phyloP scores from a whole-genome alignment of 1,140 invertebrate species.

The Dendroctonus ponderosae region DNA sequence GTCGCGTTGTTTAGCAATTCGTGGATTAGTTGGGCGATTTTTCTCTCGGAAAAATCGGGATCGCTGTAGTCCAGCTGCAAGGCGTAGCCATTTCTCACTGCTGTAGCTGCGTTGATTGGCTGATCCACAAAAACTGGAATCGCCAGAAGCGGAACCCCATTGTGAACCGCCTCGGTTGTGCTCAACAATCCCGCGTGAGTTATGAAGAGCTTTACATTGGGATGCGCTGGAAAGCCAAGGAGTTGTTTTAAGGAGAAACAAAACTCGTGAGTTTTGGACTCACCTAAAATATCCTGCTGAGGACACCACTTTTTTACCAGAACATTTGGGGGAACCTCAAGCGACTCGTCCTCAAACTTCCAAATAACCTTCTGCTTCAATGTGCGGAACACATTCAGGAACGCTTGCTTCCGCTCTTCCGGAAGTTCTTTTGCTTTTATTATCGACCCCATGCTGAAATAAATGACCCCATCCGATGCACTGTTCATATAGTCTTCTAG shows the following conservation, averaged over 20 bases:
- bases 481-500: slow-evolving; percentile 55
- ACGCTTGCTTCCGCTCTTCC: slow-evolving; percentile 44
- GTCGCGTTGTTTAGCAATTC: slow-evolving; percentile 27
- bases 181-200: slow-evolving; percentile 59
- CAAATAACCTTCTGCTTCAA: slow-evolving; percentile 56
- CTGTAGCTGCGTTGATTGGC: slow-evolving; percentile 55
- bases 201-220: slow-evolving; percentile 34
- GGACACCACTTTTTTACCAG: slow-evolving; percentile 32
- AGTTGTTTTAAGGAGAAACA: too few species aligned
- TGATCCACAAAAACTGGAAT: slow-evolving; percentile 69
- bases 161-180: slow-evolving; percentile 67
- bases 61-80: slow-evolving; percentile 29
- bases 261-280: slow-evolving; percentile 49
- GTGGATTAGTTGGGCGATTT: slow-evolving; percentile 8
- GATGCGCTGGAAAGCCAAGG: slow-evolving; percentile 25
- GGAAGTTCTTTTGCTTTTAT: slow-evolving; percentile 57
- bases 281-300: slow-evolving; percentile 37
- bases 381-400: slow-evolving; percentile 53
- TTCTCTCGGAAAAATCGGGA: slow-evolving; percentile 10
- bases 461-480: slow-evolving; percentile 57
- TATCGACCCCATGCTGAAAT: slow-evolving; percentile 63
- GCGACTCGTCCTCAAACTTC: slow-evolving; percentile 53
- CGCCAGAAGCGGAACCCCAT: slow-evolving; percentile 68
- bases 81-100: slow-evolving; percentile 52
- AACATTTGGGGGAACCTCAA: slow-evolving; percentile 24